Evolutionary conservation across 2,888 invertebrate genomes (phyloP).

Genomic region (Drosophila hawaiiensis): DNA sequence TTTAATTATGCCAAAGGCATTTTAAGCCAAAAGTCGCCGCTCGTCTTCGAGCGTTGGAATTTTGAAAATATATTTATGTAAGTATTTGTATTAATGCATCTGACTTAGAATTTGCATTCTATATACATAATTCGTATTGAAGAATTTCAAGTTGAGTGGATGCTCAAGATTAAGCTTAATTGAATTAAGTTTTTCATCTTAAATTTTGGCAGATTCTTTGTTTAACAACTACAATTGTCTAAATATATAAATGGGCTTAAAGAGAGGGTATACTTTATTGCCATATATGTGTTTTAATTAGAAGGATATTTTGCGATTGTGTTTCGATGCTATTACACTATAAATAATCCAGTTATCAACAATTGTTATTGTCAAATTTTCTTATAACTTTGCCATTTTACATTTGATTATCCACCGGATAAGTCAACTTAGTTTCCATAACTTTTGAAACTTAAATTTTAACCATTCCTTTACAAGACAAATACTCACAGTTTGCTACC

Average conservation of each 20-base stretch:
- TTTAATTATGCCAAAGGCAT: constrained; percentile 70
- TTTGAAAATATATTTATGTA: constrained; percentile 28
- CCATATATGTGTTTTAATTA: neutral
- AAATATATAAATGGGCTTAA: neutral
- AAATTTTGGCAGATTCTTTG: neutral
- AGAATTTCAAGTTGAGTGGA: constrained; percentile 4
- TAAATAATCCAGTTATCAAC: neutral
- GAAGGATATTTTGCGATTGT: neutral
- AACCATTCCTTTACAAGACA: constrained; percentile 4
- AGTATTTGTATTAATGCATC: constrained; percentile 28
- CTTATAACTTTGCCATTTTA: neutral
- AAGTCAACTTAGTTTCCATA: neutral
- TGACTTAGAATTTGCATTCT: constrained; percentile 22
- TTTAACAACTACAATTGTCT: neutral
- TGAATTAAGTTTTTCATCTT: neutral
- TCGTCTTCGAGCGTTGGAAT: constrained; percentile 35
- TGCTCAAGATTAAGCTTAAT: neutral
- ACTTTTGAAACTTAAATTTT: neutral
- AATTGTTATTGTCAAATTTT: neutral
- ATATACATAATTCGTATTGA: neutral
- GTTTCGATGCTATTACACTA: neutral
- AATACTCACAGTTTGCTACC: neutral
- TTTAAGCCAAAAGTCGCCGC: constrained; percentile 35
- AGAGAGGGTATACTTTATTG: neutral
- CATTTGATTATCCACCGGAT: neutral